Base-by-base conservation (phyloP, 1,140 invertebrate species). In the Drosophila repletoides region DNA sequence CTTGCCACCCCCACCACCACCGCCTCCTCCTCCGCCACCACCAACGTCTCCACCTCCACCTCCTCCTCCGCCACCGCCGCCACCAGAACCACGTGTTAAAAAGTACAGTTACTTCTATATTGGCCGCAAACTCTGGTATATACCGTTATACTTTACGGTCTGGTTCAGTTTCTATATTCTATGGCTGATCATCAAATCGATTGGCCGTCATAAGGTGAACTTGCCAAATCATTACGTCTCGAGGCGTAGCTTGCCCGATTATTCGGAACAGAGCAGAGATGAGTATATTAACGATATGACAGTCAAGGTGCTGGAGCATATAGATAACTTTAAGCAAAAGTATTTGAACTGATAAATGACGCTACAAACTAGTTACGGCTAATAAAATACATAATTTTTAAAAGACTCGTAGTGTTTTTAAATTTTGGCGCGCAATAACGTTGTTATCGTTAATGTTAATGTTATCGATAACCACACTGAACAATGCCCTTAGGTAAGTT, bases 31-130 rank as follows among this genome's bases (percentile, higher is more conserved):
- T 1, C 63, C 63, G 5, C 55, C 45, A 9, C 33, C 53, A n/a
- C 21, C 63, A 22, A 9, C 72, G 3, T 40, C 60, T 1, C 49
- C 64, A 1, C 63, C 76, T 2, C 76, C 76, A 3, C 72, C 76
- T 0, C 77, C 77, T 0, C 67, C 70, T 0, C 66, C 76, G 2
- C 74, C 92, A 59, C 70, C 92, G 58, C 49, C 91, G 70, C 76
- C 90, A 71, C 81, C 92, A 53, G 84, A 94, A 83, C 92, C 92
- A 45, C 92, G 94, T 72, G 92, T 95, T 33, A 94, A 93, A 51
- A 95, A 95, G 61, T 96, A 95, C 91, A 95, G 94, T 80, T 96
- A 96, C 88, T 96, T 96, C 81, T 96, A 94, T 76, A 92, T 96
- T 67, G 95, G 95, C 0, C 93, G 94, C 59, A 96, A 96, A 76